Percentiles rank a stretch among this genome's conserved stretches.
These are phyloP conservation scores for Amphipoea oculea DNA, from an alignment of 2,888 invertebrate species.

Conservation along the genomic window DNA sequence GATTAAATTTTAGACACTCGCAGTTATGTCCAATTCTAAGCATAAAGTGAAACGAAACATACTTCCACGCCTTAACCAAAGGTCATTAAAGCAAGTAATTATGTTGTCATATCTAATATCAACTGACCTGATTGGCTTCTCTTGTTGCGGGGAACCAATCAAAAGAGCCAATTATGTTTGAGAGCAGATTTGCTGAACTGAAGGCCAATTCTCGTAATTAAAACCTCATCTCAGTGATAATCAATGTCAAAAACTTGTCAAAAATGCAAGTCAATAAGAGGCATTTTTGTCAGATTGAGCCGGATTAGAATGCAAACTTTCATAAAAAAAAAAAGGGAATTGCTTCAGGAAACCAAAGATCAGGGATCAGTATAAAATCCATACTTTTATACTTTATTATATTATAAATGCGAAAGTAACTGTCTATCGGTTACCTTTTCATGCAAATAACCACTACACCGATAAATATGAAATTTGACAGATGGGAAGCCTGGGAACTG, in stretches of 20 bases:
- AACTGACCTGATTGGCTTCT: constrained; percentile 19
- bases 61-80: not conserved
- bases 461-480: not conserved
- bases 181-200: not conserved
- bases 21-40: not conserved
- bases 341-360: no score
- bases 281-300: not conserved
- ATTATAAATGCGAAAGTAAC: not conserved
- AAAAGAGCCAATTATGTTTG: constrained; percentile 20
- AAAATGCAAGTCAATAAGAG: not conserved
- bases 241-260: not conserved
- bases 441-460: not conserved
- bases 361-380: not conserved
- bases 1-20: not conserved
- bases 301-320: not conserved
- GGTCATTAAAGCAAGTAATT: constrained; percentile 13
- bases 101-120: constrained; percentile 8
- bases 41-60: not conserved
- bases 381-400: not conserved
- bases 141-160: not conserved
- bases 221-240: not conserved
- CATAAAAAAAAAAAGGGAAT: no score
- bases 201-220: not conserved
- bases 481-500: not conserved
- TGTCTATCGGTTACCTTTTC: not conserved